Base-by-base conservation (phyloP, 2,888 invertebrate genomes). In the Dasysyrphus albostriatus region DNA sequence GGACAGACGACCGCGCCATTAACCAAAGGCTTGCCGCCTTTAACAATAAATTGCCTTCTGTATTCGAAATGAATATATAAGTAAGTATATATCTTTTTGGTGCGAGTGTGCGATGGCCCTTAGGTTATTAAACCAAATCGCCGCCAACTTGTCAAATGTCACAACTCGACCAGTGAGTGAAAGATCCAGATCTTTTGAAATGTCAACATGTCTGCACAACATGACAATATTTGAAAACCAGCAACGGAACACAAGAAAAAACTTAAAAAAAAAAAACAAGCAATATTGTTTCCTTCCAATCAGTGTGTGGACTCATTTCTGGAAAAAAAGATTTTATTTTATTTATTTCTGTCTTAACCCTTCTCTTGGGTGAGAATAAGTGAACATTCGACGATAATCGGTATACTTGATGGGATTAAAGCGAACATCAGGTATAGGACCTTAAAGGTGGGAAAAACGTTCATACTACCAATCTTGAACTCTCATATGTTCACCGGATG, bases 111-210 rank as follows among this genome's bases (percentile, higher is more conserved):
- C 65, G 80, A 12, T 37, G 51, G 78, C 70, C 83, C 78, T 83
- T 59, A 75, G 87, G 87, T 87, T 87, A 87, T 87, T 87, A 83
- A 87, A 87, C 83, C 75, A 87, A 87, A 87, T 87, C 87, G 87
- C 87, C 87, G 87, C 87, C 87, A 87, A 87, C 87, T 87, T 87
- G 87, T 87, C 87, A 87, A 78, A 83, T 83, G 87, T 87, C 87
- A 87, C 70, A 79, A 79, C 65, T 87, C 78, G 54, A 59, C 19
- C 63, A 79, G 70, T 79, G 83, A 87, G 83, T 83, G 87, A 87
- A 87, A 87, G 87, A 87, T 87, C 87, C 78, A 87, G 87, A 87
- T 87, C 87, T 87, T 87, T 83, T 72, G 87, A 83, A 83, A 87
- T 83, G 87, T 87, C 83, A 83, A 83, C 78, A 72, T 83, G 83